Base-by-base conservation (phyloP, 37 sponge, comb jelly and placozoan species). In the Chondrilla cf. caribensis region DNA sequence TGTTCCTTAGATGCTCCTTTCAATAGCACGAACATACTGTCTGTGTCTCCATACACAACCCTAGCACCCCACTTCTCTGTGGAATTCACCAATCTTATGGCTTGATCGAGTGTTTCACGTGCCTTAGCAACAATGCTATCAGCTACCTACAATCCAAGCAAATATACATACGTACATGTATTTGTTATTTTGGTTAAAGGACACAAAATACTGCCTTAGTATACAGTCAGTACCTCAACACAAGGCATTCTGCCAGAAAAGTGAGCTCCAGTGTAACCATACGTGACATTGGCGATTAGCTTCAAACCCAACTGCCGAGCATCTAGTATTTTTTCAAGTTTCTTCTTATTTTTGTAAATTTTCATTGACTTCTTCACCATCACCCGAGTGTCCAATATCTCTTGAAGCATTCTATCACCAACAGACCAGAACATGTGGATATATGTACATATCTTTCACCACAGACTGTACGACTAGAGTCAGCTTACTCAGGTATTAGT, bases 211-310 rank as follows among this genome's bases (percentile, higher is more conserved):
- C n/a, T n/a, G n/a, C n/a, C n/a, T n/a, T n/a, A n/a, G n/a, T n/a
- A 2, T 26, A 26, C 44, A 75, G 0, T 43, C 3, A 78, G 43
- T 66, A 93, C 86, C 77, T 97, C 98, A 15, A 97, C 88, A 82
- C 98, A 98, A 0, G 98, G 98, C 98, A 98, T 98, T 54, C 98
- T 77, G 21, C 98, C 98, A 24, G 98, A 98, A 73, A 88, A 95
- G 76, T 85, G 95, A 22, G 98, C 98, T 41, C 83, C 89, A n/a
- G 98, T 98, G 83, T 98, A 98, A 17, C 98, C 98, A 79, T 88
- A 98, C 4, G 98, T 98, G 1, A 94, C 95, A 92, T 97, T 97
- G 47, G 95, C 92, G 19, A 97, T 95, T 41, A 94, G 80, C 70
- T 97, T 97, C 41, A 97, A 58, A 41, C 93, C 98, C 72, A 97